Percentiles rank a stretch among this genome's conserved stretches.
Evolutionary conservation across 2,113 vertebrate genomes (phyloP).

Genomic region (Oenanthe melanoleuca): DNA sequence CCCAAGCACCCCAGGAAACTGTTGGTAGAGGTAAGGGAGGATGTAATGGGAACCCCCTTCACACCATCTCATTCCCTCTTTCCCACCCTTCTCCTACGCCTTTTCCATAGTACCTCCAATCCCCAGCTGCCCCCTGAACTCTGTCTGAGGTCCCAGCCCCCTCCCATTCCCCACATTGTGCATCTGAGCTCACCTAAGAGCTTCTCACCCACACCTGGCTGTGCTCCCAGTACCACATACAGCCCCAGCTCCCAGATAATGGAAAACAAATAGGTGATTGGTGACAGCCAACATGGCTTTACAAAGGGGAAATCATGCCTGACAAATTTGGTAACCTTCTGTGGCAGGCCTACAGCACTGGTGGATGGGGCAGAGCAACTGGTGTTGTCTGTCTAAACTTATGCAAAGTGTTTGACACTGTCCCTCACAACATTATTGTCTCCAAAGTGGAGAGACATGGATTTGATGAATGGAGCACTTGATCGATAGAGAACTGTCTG

Average conservation of each 20-base stretch:
- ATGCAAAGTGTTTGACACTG: background rate
- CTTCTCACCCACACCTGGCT: background rate
- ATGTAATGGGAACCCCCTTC: background rate
- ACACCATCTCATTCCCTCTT: background rate
- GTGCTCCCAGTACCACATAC: background rate
- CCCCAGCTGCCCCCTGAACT: background rate
- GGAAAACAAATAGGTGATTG: background rate
- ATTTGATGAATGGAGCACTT: background rate
- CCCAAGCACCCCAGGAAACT: background rate
- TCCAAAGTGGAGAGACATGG: background rate
- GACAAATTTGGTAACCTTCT: background rate
- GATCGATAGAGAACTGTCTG: background rate
- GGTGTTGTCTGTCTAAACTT: background rate
- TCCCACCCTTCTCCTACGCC: background rate
- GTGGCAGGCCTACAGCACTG: background rate
- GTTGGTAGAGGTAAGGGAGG: too few species aligned
- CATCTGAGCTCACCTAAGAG: background rate
- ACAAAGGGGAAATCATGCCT: background rate
- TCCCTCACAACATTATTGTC: background rate
- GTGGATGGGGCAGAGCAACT: background rate
- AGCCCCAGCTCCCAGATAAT: background rate
- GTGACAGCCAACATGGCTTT: background rate
- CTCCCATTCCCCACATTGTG: background rate
- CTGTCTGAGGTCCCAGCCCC: accelerated
- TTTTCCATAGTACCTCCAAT: background rate